Percentiles rank a stretch among this genome's conserved stretches.
Conservation (phyloP, 1,140 invertebrate species). For the Pseudomyrmex pallidus region DNA sequence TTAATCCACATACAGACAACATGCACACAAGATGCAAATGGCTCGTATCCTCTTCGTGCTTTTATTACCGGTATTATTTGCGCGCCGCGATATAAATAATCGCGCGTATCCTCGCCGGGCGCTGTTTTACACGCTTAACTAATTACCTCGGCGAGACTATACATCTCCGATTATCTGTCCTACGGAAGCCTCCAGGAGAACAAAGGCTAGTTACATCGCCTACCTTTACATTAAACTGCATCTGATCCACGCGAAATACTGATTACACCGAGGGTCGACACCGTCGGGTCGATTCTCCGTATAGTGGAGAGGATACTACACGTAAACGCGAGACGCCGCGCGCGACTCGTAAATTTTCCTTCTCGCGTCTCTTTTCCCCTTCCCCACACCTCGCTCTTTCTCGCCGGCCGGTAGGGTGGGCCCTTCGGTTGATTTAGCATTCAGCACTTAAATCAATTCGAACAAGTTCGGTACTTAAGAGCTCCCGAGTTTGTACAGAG, state of each 20-base stretch:
- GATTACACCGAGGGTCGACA: slow-evolving; percentile 66
- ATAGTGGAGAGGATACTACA: slow-evolving; percentile 45
- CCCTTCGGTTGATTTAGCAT: slow-evolving; percentile 84
- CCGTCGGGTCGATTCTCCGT: slow-evolving; percentile 43
- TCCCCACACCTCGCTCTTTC: slow-evolving; percentile 7
- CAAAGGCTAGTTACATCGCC: slow-evolving; percentile 58
- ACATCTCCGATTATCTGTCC: slow-evolving; percentile 62
- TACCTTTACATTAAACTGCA: slow-evolving; percentile 67
- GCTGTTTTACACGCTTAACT: slow-evolving; percentile 62
- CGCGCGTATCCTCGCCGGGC: slow-evolving; percentile 54
- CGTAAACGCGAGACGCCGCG: slow-evolving; percentile 60
- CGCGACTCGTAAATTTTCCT: slow-evolving; percentile 73
- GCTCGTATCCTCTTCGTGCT: slow-evolving; percentile 46
- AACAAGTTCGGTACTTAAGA: slow-evolving; percentile 85
- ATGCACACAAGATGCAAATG: slow-evolving; percentile 44
- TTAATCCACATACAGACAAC: slow-evolving; percentile 25
- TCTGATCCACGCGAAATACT: slow-evolving; percentile 70
- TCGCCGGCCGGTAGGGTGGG: slow-evolving; percentile 62
- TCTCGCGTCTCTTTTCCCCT: slow-evolving; percentile 42
- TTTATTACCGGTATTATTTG: slow-evolving; percentile 61
- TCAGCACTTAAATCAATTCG: slow-evolving; percentile 86
- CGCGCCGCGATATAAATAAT: slow-evolving; percentile 59
- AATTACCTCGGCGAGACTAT: slow-evolving; percentile 61
- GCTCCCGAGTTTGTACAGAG: slow-evolving; percentile 81
- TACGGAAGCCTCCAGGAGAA: slow-evolving; percentile 57